phyloP scores from a whole-genome alignment of 2,113 vertebrate genomes.

The Elanoides forficatus region DNA sequence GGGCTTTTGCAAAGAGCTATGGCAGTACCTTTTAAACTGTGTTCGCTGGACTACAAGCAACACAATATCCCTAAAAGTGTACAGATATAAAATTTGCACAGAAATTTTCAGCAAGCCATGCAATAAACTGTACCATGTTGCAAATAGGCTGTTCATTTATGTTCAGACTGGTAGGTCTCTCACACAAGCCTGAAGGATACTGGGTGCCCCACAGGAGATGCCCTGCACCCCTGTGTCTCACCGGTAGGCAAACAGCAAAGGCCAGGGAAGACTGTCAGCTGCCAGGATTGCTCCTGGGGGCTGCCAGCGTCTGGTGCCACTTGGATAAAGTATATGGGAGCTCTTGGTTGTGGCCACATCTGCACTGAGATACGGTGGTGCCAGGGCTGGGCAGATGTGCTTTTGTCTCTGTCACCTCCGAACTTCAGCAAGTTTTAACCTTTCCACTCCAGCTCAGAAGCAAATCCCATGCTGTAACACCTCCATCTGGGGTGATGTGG shows the following conservation, averaged over 20 bases:
- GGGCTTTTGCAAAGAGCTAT: not conserved
- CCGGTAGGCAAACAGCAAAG: not conserved
- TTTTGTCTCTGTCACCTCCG: not conserved
- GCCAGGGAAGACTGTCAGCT: not conserved
- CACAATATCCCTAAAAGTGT: not conserved
- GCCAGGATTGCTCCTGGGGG: not conserved
- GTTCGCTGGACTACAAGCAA: not conserved
- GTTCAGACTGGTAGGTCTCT: not conserved
- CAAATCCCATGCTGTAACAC: not conserved
- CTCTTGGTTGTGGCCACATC: not conserved
- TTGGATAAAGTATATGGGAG: not conserved
- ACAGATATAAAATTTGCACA: not conserved
- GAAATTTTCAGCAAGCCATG: not conserved
- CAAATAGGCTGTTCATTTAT: not conserved
- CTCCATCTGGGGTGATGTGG: not conserved
- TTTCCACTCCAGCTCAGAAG: not conserved
- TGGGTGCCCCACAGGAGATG: not conserved
- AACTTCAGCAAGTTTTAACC: not conserved
- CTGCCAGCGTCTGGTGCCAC: not conserved
- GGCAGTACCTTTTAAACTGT: not conserved
- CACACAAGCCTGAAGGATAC: not conserved
- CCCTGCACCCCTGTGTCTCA: not conserved
- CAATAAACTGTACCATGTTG: accelerated
- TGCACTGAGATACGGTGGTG: not conserved
- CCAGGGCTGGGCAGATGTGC: not conserved